Conservation (phyloP, 2,113 vertebrate species). For the Dolichallabes microphthalmus region DNA sequence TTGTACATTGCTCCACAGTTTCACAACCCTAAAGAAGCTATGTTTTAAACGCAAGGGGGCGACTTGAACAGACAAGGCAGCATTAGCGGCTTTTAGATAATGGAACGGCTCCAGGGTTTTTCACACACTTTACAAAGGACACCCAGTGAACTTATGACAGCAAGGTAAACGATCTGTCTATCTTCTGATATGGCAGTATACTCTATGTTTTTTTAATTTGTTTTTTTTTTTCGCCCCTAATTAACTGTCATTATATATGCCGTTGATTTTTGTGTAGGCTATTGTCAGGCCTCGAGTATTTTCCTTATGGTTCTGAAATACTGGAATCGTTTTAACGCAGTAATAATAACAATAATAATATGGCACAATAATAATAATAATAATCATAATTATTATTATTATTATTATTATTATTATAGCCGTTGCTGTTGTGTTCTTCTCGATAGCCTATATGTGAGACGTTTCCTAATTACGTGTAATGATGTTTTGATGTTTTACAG, state of each 20-base stretch:
- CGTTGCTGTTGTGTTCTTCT: not conserved
- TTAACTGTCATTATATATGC: not conserved
- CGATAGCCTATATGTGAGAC: not conserved
- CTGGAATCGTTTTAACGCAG: not conserved
- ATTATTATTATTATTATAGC: too few species aligned
- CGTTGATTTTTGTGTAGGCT: not conserved
- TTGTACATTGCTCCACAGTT: not conserved
- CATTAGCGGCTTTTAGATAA: conserved; percentile 45
- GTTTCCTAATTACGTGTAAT: not conserved
- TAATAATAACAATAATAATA: not conserved
- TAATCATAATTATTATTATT: too few species aligned
- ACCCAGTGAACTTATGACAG: conserved; percentile 46
- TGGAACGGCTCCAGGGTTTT: conserved; percentile 62
- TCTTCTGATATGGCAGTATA: conserved; percentile 9
- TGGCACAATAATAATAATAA: not conserved
- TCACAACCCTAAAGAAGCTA: conserved; percentile 19
- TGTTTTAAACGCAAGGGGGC: conserved; percentile 65
- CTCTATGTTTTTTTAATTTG: not conserved
- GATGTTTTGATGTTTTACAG: too few species aligned
- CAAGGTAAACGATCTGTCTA: conserved; percentile 52
- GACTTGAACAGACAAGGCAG: conserved; percentile 48
- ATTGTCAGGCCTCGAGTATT: not conserved
- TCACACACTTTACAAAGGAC: conserved; percentile 57
- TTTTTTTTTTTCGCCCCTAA: not conserved
- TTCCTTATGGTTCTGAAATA: not conserved